Evolutionary conservation across 2,797 vertebrate species (phyloP).

Genomic region (Apogon hyalosoma): DNA sequence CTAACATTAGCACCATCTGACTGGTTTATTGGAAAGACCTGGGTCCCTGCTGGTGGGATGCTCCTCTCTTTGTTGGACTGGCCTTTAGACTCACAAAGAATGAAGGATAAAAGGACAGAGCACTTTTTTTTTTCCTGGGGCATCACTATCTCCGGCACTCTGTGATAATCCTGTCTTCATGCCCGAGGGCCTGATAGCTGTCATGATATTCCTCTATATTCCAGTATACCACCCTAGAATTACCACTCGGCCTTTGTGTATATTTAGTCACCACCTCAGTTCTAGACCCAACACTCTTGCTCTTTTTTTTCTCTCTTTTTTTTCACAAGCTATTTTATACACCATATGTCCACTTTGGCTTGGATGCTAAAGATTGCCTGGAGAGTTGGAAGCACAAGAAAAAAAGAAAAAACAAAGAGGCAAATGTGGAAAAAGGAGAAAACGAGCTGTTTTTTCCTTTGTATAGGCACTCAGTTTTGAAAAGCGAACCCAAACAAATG

Average conservation of each 20-base stretch:
- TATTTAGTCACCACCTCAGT: slow-evolving; percentile 8
- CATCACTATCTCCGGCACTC: slow-evolving; percentile 60
- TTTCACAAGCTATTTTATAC: slow-evolving; percentile 34
- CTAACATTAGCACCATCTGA: slow-evolving; percentile 38
- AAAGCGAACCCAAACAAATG: slow-evolving; percentile 17
- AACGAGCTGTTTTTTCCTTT: slow-evolving; percentile 26
- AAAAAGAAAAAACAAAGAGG: slow-evolving; percentile 14
- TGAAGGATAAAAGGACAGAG: slow-evolving; percentile 65
- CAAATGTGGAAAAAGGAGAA: background rate
- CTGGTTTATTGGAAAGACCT: slow-evolving; percentile 33
- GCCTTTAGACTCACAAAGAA: slow-evolving; percentile 65
- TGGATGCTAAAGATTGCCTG: slow-evolving; percentile 42
- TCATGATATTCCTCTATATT: slow-evolving; percentile 35
- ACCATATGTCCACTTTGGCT: slow-evolving; percentile 59
- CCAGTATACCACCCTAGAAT: slow-evolving; percentile 33
- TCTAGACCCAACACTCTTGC: slow-evolving; percentile 2
- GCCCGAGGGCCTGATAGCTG: slow-evolving; percentile 49
- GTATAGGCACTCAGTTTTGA: slow-evolving; percentile 10
- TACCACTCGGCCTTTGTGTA: slow-evolving; percentile 33
- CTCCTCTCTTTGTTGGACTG: slow-evolving; percentile 43
- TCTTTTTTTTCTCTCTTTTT: slow-evolving; percentile 8
- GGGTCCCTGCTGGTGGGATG: slow-evolving; percentile 42
- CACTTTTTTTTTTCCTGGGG: slow-evolving; percentile 54
- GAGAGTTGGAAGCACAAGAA: slow-evolving; percentile 35
- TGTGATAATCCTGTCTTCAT: slow-evolving; percentile 65